These are phyloP conservation scores for Parascotia fuliginaria DNA, from an alignment of 2,888 invertebrate genomes.

Conservation along the genomic window DNA sequence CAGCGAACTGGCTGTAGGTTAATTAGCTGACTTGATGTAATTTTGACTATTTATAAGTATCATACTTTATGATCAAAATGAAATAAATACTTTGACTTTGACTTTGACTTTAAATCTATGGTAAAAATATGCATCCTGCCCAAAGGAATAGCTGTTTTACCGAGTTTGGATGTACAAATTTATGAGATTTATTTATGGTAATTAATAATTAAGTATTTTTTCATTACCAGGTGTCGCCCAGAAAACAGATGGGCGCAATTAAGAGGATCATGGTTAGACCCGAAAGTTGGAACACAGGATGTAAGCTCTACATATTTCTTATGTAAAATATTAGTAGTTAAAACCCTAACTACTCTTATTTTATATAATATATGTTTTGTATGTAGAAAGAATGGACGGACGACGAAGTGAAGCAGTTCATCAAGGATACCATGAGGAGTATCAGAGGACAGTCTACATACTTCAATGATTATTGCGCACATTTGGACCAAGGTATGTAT, in stretches of 20 bases:
- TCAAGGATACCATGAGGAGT: conserved; percentile 70
- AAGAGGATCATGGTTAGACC: conserved; percentile 76
- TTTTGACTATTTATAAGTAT: no score
- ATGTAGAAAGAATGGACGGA: conserved; percentile 74
- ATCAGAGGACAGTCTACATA: conserved; percentile 78
- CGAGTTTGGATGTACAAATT: no score
- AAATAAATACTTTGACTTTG: no score
- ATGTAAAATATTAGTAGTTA: not conserved
- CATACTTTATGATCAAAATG: no score
- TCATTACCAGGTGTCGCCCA: conserved; percentile 65
- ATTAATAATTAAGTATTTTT: not conserved
- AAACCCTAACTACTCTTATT: no score
- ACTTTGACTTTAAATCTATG: no score
- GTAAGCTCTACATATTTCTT: conserved; percentile 53
- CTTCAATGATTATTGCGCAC: conserved; percentile 73
- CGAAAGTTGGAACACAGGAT: conserved; percentile 66
- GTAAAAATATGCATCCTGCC: no score
- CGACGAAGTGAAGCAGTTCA: conserved; percentile 69
- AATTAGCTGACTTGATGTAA: no score
- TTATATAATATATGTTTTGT: not conserved
- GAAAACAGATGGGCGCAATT: conserved; percentile 71
- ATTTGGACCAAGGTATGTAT: conserved; percentile 49
- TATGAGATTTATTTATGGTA: no score
- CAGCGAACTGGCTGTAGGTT: no score
- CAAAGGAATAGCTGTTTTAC: no score